Percentiles rank a stretch among this genome's conserved stretches.
phyloP scores from a whole-genome alignment of 2,113 vertebrate genomes.

The Podilymbus podiceps region DNA sequence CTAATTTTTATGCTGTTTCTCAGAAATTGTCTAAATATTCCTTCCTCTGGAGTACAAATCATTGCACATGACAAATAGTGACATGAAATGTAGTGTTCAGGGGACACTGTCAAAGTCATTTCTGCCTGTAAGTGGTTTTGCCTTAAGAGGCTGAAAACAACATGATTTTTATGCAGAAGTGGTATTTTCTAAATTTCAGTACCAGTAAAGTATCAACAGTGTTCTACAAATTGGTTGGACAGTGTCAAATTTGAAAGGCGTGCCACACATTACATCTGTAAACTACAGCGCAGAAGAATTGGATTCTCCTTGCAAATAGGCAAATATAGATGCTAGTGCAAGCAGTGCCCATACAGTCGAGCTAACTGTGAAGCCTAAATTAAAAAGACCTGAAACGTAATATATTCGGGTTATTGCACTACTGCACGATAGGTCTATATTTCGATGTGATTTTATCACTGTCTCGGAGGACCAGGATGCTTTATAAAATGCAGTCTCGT shows the following conservation, averaged over 20 bases:
- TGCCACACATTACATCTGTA: neutral
- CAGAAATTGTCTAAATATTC: neutral
- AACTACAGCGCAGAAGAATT: neutral
- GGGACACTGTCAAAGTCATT: conserved; percentile 13
- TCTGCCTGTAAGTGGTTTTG: conserved; percentile 13
- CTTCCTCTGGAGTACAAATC: neutral
- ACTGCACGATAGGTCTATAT: neutral
- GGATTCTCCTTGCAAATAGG: neutral
- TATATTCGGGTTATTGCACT: neutral
- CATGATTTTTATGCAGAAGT: neutral
- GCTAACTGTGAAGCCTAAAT: neutral
- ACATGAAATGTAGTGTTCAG: conserved; percentile 13
- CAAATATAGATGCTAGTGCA: neutral
- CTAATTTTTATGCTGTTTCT: neutral
- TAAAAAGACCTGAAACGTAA: neutral
- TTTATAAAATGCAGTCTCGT: neutral
- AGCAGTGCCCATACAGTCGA: fast-evolving
- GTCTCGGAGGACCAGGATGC: neutral
- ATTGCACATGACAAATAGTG: neutral
- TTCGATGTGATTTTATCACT: neutral
- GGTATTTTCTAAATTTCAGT: neutral
- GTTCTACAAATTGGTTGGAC: neutral
- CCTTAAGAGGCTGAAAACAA: neutral
- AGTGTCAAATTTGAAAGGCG: neutral
- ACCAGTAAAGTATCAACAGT: neutral